These are phyloP conservation scores for Drosophila tripunctata DNA, from an alignment of 2,888 invertebrate species.

Conservation along the genomic window DNA sequence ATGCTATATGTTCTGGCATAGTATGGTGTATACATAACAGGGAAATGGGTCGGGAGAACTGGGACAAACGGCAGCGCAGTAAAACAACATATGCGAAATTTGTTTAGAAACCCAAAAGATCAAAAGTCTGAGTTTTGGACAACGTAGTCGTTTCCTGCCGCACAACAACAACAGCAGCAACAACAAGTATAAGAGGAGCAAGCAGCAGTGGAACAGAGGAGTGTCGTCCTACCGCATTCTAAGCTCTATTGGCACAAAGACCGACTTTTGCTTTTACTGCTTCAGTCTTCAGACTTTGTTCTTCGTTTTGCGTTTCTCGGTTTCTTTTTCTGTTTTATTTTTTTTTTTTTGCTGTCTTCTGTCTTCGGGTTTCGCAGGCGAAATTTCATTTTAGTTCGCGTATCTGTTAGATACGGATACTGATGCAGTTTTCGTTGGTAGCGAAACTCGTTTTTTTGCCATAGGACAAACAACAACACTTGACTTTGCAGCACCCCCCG, in stretches of 20 bases:
- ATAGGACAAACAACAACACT: conserved; percentile 38
- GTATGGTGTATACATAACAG: background rate
- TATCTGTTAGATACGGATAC: conserved; percentile 72
- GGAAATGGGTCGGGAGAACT: conserved; percentile 1
- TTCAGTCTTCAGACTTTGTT: conserved; percentile 15
- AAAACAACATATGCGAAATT: conserved; percentile 36
- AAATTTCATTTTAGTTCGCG: conserved; percentile 36
- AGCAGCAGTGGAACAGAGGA: background rate
- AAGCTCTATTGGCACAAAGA: conserved; percentile 82
- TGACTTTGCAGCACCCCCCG: conserved; percentile 8
- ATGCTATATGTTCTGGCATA: background rate
- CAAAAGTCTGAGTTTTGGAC: conserved; percentile 28
- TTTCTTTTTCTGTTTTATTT: background rate
- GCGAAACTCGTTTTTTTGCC: conserved; percentile 69
- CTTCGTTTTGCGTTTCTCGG: background rate
- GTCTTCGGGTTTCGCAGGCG: conserved; percentile 42
- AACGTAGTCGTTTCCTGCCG: conserved; percentile 56
- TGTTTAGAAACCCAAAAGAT: conserved; percentile 54
- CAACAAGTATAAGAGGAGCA: background rate
- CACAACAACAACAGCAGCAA: conserved; percentile 23
- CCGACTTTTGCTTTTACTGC: conserved; percentile 72
- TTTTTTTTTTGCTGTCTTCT: background rate
- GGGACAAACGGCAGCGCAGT: conserved; percentile 29
- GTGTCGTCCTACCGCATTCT: conserved; percentile 72
- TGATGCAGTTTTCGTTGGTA: conserved; percentile 49